Conservation (phyloP, 2,113 vertebrate genomes). For the Tamias sibiricus region DNA sequence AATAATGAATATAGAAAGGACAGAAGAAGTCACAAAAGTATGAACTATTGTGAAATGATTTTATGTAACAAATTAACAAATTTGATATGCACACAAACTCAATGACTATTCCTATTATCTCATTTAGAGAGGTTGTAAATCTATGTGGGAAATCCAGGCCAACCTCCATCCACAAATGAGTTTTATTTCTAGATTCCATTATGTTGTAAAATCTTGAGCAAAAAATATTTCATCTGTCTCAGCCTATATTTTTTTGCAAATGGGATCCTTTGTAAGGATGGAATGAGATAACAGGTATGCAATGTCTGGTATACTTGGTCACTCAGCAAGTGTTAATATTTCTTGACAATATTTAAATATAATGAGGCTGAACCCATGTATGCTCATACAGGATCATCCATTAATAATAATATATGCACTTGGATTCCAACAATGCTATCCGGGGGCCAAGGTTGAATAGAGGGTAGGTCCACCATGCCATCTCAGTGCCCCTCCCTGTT, state of each 20-base stretch:
- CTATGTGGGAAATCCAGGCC: background rate
- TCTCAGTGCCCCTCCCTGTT: background rate
- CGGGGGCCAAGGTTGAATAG: background rate
- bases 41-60: background rate
- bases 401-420: background rate
- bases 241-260: constrained; percentile 18
- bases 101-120: background rate
- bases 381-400: background rate
- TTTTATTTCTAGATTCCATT: constrained; percentile 26
- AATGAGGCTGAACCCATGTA: background rate
- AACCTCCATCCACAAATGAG: background rate
- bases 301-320: background rate
- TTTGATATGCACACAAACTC: background rate
- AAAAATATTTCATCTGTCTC: background rate
- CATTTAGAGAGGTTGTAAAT: background rate
- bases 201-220: background rate
- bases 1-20: background rate
- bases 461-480: background rate
- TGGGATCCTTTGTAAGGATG: background rate
- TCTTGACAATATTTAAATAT: constrained; percentile 33
- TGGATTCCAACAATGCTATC: background rate
- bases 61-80: constrained; percentile 1
- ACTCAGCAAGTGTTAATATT: background rate
- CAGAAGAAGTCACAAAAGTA: background rate
- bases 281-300: background rate